Conservation (phyloP, 1,140 invertebrate species). For the Lepidurus couesii region DNA sequence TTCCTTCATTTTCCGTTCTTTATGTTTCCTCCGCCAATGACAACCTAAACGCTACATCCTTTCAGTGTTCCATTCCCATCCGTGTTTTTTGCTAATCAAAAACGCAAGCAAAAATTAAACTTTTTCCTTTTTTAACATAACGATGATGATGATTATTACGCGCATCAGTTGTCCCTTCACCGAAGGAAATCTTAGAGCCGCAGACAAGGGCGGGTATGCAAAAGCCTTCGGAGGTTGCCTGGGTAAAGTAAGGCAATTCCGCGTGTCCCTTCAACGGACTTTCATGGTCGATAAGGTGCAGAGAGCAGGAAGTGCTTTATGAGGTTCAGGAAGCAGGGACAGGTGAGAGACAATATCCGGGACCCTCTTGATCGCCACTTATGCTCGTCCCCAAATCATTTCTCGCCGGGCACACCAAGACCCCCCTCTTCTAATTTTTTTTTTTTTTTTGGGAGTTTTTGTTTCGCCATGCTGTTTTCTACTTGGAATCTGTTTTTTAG, state of each 20-base stretch:
- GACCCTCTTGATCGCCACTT: conserved; percentile 10
- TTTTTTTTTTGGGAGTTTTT: not conserved
- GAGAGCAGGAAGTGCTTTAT: not conserved
- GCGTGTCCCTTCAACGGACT: not conserved
- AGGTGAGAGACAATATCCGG: conserved; percentile 19
- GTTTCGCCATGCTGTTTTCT: too few species aligned
- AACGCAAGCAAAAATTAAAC: too few species aligned
- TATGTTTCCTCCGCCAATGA: not conserved
- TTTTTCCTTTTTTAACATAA: too few species aligned
- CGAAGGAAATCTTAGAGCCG: not conserved
- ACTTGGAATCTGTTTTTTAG: too few species aligned
- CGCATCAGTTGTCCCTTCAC: not conserved
- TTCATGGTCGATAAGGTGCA: conserved; percentile 7
- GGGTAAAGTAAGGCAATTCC: conserved; percentile 4
- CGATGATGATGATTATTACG: too few species aligned
- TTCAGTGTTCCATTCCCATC: not conserved
- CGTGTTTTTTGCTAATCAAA: not conserved
- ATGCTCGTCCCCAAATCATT: not conserved
- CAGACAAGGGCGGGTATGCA: not conserved
- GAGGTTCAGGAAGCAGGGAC: conserved; percentile 8
- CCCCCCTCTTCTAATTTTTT: not conserved
- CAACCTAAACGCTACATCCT: not conserved
- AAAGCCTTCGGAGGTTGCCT: not conserved
- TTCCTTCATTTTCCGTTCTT: not conserved
- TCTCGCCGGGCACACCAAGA: not conserved